Evolutionary conservation across 2,888 invertebrate species (phyloP).

Genomic region (Ypsolopha sequella): DNA sequence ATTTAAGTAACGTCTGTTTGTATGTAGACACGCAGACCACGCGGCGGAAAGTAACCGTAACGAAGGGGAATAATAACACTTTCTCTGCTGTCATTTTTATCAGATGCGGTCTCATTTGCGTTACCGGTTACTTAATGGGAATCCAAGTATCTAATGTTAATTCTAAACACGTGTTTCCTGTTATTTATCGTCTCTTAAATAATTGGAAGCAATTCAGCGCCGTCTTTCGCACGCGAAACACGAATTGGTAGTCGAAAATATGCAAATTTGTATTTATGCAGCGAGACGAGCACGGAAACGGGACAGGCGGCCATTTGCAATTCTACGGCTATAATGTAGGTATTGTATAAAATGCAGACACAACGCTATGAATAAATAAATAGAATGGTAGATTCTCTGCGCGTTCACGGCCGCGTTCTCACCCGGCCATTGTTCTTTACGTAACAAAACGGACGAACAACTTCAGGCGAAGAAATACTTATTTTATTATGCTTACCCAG

Average conservation of each 20-base stretch:
- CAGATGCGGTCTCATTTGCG: too few relatives aligned
- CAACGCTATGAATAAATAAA: conserved; percentile 49
- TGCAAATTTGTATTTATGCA: conserved; percentile 47
- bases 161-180: conserved; percentile 3
- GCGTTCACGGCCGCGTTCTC: conserved; percentile 58
- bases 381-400: conserved; percentile 34
- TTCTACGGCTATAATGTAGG: conserved; percentile 43
- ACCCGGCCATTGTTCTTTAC: conserved; percentile 62
- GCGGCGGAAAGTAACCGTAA: too few relatives aligned
- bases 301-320: conserved; percentile 47
- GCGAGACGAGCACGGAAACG: conserved; percentile 43
- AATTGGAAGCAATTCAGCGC: conserved; percentile 6
- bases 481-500: conserved; percentile 41
- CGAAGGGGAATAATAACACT: too few relatives aligned
- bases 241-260: conserved; percentile 32
- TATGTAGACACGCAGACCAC: too few relatives aligned
- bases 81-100: too few relatives aligned
- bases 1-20: too few relatives aligned
- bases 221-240: conserved; percentile 23
- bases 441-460: conserved; percentile 44
- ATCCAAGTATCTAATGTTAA: conserved; percentile 13
- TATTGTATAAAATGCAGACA: conserved; percentile 30
- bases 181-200: conserved; percentile 4
- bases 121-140: background rate
- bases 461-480: conserved; percentile 5